Evolutionary conservation across 2,888 invertebrate species (phyloP), one percentile per base, ranked within the genome.

Genomic region (Phaonia tiefii): DNA sequence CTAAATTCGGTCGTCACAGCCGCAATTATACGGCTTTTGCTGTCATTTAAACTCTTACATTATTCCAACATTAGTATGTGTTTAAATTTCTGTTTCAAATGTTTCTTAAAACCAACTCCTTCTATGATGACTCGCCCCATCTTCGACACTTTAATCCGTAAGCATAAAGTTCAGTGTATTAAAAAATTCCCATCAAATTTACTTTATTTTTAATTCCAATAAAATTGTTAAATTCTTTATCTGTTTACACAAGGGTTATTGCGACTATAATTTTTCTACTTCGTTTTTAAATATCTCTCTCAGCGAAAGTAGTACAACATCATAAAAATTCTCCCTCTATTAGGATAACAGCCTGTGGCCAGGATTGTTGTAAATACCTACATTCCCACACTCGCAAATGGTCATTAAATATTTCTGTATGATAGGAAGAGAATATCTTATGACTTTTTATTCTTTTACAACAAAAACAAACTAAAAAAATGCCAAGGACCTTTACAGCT

Each of bases 321-420:
- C n/a, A n/a, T n/a, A n/a, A n/a, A n/a, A n/a, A n/a, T n/a, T n/a
- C n/a, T 67, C 63, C 60, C 76, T 72, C 80, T 72, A 80, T 80
- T 80, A 80, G 80, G 49, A 73, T 72, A 80, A 73, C 69, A 76
- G 80, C 76, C 73, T 42, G 65, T 49, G 54, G 80, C 76, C 20
- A 70, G 76, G 69, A 65, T 80, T 65, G 56, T 65, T 42, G 69
- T 69, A 70, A 80, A 76, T 56, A 80, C 65, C 69, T 69, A 25
- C 54, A n/a, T n/a, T n/a, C n/a, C n/a, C n/a, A n/a, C n/a, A n/a
- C n/a, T n/a, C n/a, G n/a, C n/a, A n/a, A n/a, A n/a, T n/a, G n/a
- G n/a, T 65, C 69, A 69, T 70, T 69, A 10, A 17, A 49, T 49
- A 49, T 49, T 20, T 76, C 56, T 73, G 17, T 42, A n/a, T n/a